Evolutionary conservation across 2,113 vertebrate genomes (phyloP).

Genomic region (Cavia porcellus): DNA sequence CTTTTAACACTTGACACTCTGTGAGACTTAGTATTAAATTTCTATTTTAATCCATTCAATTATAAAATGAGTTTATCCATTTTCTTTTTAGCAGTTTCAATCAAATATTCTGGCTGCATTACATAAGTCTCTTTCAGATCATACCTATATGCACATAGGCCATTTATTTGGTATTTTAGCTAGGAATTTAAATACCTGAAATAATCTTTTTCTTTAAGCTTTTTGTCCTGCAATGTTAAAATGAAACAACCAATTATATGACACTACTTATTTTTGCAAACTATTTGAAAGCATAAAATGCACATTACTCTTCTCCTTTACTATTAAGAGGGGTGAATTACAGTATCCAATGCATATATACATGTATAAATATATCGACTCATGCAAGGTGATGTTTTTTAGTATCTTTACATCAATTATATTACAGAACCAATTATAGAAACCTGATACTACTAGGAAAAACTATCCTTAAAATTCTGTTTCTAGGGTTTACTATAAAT

Average conservation of each 20-base stretch:
- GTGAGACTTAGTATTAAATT: not conserved
- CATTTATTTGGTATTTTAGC: not conserved
- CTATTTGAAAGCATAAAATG: not conserved
- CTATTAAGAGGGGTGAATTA: not conserved
- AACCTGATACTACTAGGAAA: too few species aligned
- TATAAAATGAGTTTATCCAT: not conserved
- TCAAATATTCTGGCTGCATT: not conserved
- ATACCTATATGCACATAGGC: not conserved
- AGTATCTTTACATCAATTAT: too few species aligned
- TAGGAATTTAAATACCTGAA: not conserved
- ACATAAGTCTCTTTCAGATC: not conserved
- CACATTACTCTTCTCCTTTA: not conserved
- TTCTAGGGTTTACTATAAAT: too few species aligned
- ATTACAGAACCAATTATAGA: too few species aligned
- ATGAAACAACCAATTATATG: not conserved
- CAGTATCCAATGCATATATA: not conserved
- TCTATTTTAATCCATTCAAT: not conserved
- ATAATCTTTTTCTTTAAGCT: not conserved
- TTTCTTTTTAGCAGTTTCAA: not conserved
- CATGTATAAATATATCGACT: not conserved
- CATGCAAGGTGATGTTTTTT: not conserved
- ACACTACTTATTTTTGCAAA: not conserved
- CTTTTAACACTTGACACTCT: not conserved
- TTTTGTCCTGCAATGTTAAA: not conserved
- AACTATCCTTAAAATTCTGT: too few species aligned